These are phyloP conservation scores for Tretioscincus oriximinensis DNA, from an alignment of 2,113 vertebrate genomes.

Conservation along the genomic window DNA sequence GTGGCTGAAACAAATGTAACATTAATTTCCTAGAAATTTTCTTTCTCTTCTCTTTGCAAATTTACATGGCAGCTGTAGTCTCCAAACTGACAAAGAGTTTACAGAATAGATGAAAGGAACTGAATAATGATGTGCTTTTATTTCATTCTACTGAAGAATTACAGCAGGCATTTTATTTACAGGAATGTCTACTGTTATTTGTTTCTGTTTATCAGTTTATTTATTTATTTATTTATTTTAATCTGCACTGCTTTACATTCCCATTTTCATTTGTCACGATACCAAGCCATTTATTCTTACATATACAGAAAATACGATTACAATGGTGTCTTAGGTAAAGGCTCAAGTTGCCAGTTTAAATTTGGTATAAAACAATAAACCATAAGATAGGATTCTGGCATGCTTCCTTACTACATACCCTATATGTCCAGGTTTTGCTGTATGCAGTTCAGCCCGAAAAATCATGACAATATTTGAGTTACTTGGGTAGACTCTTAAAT, in stretches of 20 bases:
- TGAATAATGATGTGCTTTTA: conserved; percentile 16
- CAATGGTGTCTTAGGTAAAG: background rate
- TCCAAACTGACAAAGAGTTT: conserved; percentile 12
- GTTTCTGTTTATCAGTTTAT: conserved; percentile 27
- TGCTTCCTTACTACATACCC: background rate
- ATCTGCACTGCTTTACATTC: background rate
- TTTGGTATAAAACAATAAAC: background rate
- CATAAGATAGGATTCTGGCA: background rate
- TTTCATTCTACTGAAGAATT: conserved; percentile 45
- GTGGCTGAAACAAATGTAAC: background rate
- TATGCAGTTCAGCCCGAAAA: background rate
- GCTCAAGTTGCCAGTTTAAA: conserved; percentile 3
- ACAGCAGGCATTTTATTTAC: conserved; percentile 31
- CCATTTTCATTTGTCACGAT: conserved; percentile 27
- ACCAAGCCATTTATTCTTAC: conserved; percentile 9
- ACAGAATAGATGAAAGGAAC: conserved; percentile 17
- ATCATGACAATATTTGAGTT: background rate
- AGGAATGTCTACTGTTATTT: conserved; percentile 28
- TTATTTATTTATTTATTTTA: conserved; percentile 14
- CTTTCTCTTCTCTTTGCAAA: background rate
- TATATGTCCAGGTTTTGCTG: background rate
- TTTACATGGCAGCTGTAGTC: background rate
- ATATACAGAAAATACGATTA: conserved; percentile 20
- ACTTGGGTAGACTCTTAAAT: background rate
- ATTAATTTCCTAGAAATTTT: no score